Conservation (phyloP, 2,113 vertebrate genomes). For the Butorides virescens region DNA sequence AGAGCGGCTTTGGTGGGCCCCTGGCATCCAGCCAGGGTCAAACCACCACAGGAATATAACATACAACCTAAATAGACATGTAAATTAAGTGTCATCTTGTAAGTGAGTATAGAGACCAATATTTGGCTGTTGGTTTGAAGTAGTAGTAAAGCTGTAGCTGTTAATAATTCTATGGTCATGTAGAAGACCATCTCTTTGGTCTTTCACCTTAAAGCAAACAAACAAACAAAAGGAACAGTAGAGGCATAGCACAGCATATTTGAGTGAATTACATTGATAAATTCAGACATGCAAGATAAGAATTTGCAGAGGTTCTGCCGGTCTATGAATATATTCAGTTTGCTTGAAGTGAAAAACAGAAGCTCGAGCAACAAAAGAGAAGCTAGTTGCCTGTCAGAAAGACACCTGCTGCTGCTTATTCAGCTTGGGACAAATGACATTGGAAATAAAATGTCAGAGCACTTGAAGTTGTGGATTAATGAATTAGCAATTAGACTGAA, state of each 20-base stretch:
- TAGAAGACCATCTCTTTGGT: background rate
- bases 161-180: background rate
- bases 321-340: background rate
- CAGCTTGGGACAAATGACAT: background rate
- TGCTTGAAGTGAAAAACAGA: background rate
- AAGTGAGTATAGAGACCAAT: background rate
- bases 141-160: background rate
- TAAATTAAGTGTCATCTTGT: background rate
- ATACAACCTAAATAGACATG: background rate
- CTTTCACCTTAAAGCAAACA: background rate
- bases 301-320: background rate
- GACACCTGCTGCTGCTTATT: background rate
- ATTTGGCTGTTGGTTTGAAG: background rate
- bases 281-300: background rate
- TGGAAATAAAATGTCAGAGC: slow-evolving; percentile 33
- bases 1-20: too few relatives aligned
- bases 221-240: background rate
- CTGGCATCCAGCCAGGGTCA: too few relatives aligned
- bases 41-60: background rate
- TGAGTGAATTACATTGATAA: background rate
- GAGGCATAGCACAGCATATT: background rate
- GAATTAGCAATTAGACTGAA: background rate
- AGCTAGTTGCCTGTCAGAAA: background rate
- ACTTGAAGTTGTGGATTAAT: background rate
- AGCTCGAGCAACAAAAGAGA: background rate